Evolutionary conservation across 2,113 vertebrate genomes (phyloP).

Genomic region (Cyanoliseus patagonus): DNA sequence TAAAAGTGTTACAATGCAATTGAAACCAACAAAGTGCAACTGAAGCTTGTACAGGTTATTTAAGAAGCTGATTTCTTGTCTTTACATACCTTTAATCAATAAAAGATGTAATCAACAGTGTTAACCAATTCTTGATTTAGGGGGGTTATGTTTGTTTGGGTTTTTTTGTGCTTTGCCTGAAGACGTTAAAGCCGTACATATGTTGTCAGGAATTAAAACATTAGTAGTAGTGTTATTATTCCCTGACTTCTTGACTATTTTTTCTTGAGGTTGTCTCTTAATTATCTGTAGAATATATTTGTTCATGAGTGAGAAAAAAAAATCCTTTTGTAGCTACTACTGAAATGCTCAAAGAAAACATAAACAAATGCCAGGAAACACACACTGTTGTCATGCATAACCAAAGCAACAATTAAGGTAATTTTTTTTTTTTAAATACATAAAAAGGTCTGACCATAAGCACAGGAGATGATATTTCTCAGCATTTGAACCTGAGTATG

Average conservation of each 20-base stretch:
- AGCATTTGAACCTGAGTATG: background rate
- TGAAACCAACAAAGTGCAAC: background rate
- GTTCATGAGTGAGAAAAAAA: background rate
- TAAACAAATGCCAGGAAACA: background rate
- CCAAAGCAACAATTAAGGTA: background rate
- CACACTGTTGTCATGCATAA: background rate
- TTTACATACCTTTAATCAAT: background rate
- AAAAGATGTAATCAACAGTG: background rate
- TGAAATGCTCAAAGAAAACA: background rate
- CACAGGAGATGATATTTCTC: background rate
- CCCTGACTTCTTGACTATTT: background rate
- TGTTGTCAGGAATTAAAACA: background rate
- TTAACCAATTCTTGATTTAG: background rate
- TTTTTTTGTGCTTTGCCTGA: background rate
- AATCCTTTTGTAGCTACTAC: background rate
- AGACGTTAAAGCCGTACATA: background rate
- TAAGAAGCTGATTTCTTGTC: background rate
- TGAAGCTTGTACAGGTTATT: background rate
- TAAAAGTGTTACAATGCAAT: background rate
- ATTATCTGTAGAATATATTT: background rate
- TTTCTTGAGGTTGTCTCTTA: background rate
- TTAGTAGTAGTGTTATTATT: background rate
- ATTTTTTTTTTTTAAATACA: background rate
- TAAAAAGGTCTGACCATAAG: background rate
- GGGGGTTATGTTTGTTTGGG: background rate